Evolutionary conservation across 2,113 vertebrate genomes (phyloP).

Genomic region (Raphicerus campestris): DNA sequence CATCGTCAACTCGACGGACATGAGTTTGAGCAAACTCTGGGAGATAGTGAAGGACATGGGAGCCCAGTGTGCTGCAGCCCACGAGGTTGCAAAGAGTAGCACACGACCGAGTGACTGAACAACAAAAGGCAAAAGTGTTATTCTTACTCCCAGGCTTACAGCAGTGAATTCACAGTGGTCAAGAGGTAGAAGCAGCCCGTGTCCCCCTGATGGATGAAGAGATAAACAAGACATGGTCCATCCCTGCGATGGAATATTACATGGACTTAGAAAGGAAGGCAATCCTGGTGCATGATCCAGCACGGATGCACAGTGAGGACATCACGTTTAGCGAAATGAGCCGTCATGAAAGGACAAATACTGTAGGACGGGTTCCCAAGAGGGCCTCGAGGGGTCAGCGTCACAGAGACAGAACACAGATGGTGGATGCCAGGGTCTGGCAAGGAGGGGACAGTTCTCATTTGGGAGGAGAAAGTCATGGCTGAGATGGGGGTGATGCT

Average conservation of each 20-base stretch:
- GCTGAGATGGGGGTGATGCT: accelerated
- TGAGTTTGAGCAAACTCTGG: neutral
- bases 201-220: neutral
- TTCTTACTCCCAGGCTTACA: no score
- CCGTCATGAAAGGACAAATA: neutral
- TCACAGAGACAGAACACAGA: neutral
- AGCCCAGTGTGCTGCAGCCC: neutral
- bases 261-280: neutral
- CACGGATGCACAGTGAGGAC: accelerated
- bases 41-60: neutral
- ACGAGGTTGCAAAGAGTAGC: neutral
- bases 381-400: neutral
- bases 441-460: neutral
- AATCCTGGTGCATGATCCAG: accelerated
- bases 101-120: neutral
- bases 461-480: neutral
- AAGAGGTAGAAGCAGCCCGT: neutral
- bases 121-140: neutral
- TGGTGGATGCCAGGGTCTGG: neutral
- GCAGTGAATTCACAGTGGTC: neutral
- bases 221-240: accelerated
- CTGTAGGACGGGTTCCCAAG: accelerated
- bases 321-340: accelerated
- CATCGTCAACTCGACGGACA: neutral
- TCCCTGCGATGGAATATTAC: accelerated